Evolutionary conservation across 2,797 vertebrate genomes (phyloP), one percentile per base, ranked within the genome.

Genomic region (Anomalospiza imberbis): DNA sequence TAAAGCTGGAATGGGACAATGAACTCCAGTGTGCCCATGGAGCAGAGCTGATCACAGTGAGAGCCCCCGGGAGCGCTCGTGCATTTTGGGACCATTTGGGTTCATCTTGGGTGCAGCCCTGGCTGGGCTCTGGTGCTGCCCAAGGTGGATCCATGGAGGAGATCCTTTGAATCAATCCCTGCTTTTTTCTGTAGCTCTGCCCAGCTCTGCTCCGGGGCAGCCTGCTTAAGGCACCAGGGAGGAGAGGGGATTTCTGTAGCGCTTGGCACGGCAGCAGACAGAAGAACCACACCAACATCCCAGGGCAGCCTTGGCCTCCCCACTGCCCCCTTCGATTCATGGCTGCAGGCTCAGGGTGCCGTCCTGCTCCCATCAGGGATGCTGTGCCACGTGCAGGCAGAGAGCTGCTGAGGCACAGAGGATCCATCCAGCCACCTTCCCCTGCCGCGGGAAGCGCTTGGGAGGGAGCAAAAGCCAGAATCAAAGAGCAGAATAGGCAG

Each of bases 401-500:
- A 19, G 76, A 22, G 53, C 55, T 58, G 15, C 55, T 6, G n/a
- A 36, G 55, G 55, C 53, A 34, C 38, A 18, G 28, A 32, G 22
- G 5, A 40, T 2, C 29, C 34, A 34, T 40, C 12, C 72, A 40
- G 34, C 22, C 73, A n/a, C 28, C 1, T 2, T 10, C 58, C 51
- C 93, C 89, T 93, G 89, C 84, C 83, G 91, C 7, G 26, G 25
- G 12, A 40, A 38, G 38, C 13, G 6, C 38, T 40, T 38, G 38
- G 38, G 58, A 91, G 91, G 47, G 70, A 58, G 50, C 34, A 87
- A 68, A 97, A 86, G 88, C 95, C 85, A 92, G 60, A 97, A 94
- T 82, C 92, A 97, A 96, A 94, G 84, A 79, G 90, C 78, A 89
- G 54, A 98, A 96, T 94, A 96, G 88, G 96, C 96, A 92, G 34